These are phyloP conservation scores for Steromphala cineraria DNA, from an alignment of 2,888 invertebrate species.

Conservation along the genomic window DNA sequence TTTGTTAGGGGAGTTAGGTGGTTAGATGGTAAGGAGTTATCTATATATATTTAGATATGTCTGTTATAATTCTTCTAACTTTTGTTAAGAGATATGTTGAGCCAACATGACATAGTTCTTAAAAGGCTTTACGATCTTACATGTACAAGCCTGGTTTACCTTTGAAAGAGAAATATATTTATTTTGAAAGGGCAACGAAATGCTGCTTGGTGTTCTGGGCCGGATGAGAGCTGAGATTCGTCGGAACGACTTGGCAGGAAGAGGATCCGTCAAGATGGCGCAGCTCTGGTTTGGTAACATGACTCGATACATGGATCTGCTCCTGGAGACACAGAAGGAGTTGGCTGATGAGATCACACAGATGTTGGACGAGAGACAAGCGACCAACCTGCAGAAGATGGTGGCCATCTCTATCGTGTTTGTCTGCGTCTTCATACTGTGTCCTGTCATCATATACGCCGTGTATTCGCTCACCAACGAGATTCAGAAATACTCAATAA, in stretches of 20 bases:
- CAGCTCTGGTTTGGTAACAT: slow-evolving; percentile 64
- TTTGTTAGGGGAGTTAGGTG: too few relatives aligned
- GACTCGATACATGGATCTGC: slow-evolving; percentile 49
- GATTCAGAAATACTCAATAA: slow-evolving; percentile 65
- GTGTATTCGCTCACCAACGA: slow-evolving; percentile 62
- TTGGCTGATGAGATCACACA: slow-evolving; percentile 35
- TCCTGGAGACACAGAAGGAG: slow-evolving; percentile 33
- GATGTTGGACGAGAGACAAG: slow-evolving; percentile 43
- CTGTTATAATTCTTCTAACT: too few relatives aligned
- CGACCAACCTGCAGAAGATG: slow-evolving; percentile 50
- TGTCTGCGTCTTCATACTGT: slow-evolving; percentile 53
- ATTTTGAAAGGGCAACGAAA: slow-evolving; percentile 31
- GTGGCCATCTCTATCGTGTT: slow-evolving; percentile 59
- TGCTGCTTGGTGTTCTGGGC: slow-evolving; percentile 32
- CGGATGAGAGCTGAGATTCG: slow-evolving; percentile 54
- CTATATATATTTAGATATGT: too few relatives aligned
- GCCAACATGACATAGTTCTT: too few relatives aligned
- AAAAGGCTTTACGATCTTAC: too few relatives aligned
- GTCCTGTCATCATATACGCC: slow-evolving; percentile 59
- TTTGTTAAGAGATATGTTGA: too few relatives aligned
- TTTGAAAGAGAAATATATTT: too few relatives aligned
- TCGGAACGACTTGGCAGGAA: slow-evolving; percentile 43
- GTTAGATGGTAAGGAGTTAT: too few relatives aligned
- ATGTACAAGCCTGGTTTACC: too few relatives aligned
- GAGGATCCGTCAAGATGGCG: slow-evolving; percentile 51